Base-by-base conservation (phyloP, 2,888 invertebrate species). In the Limnephilus rhombicus region DNA sequence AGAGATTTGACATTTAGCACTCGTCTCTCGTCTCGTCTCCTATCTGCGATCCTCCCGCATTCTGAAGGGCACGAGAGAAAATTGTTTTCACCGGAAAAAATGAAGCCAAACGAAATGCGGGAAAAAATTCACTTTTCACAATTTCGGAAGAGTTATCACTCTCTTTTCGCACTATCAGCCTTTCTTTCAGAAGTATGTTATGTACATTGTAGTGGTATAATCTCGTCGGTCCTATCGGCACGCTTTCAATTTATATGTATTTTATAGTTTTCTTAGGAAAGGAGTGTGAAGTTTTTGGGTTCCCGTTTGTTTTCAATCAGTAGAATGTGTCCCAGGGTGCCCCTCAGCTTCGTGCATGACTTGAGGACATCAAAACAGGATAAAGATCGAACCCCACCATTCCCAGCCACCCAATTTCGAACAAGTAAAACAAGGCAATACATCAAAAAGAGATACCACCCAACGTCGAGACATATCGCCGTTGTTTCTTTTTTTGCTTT, bases 251-350 rank as follows among this genome's bases (percentile, higher is more conserved):
- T 93, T 93, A 92, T 93, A 93, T 90, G 89, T 92, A 93, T 91
- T 91, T 91, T 91, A 91, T 91, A 91, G 89, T 91, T 89, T 91
- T 88, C 83, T 88, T 89, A 4, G 91, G 53, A 34, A 49, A 91
- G 90, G 90, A 53, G 86, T 88, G 68, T 53, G 88, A 89, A 91
- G 68, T 89, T 89, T 85, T 92, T 90, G 80, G 85, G 68, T 85
- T 85, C 92, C 91, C 90, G 92, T 93, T 92, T 93, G 93, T 93
- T 93, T 93, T 93, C 92, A 93, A 93, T 93, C 92, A 93, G 92
- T 89, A 68, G 37, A 88, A 80, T 92, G 80, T 41, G 82, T 90
- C 85, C 90, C 92, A 31, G 29, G 90, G 90, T 49, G 45, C 83
- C 41, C 85, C 90, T 92, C 34, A 89, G 85, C 80, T 53, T 34